Conservation (phyloP, 2,888 invertebrate species). For the Mesodorylaimus sp. region DNA sequence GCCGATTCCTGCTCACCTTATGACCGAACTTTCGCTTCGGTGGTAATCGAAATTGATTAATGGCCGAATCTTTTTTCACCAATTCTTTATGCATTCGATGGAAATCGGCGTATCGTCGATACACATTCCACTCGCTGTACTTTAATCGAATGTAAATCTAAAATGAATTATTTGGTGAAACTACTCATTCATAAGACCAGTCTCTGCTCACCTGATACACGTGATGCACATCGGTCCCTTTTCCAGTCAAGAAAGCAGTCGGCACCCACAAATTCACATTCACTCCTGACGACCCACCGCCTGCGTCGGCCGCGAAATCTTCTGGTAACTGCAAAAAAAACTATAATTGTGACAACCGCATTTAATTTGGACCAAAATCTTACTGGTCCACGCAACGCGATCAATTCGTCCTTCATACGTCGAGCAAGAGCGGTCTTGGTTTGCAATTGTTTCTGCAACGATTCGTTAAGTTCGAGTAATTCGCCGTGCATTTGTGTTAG, state of each 20-base stretch:
- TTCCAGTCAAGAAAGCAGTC: slow-evolving; percentile 57
- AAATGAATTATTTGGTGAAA: slow-evolving; percentile 16
- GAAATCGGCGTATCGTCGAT: slow-evolving; percentile 79
- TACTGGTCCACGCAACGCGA: slow-evolving; percentile 46
- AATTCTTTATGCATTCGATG: slow-evolving; percentile 61
- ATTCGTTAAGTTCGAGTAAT: slow-evolving; percentile 71
- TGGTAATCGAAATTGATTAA: slow-evolving; percentile 69
- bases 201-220: slow-evolving; percentile 55
- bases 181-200: neutral
- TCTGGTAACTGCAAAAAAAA: slow-evolving; percentile 3
- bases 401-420: slow-evolving; percentile 45
- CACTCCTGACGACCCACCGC: neutral
- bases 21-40: slow-evolving; percentile 84
- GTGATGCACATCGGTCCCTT: slow-evolving; percentile 54
- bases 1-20: slow-evolving; percentile 44
- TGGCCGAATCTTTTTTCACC: slow-evolving; percentile 54
- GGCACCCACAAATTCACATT: slow-evolving; percentile 65
- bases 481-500: slow-evolving; percentile 88
- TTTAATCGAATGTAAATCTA: slow-evolving; percentile 60
- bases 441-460: slow-evolving; percentile 52
- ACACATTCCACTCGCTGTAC: slow-evolving; percentile 85
- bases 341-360: slow-evolving; percentile 3
- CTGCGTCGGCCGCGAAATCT: neutral
- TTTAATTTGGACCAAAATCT: slow-evolving; percentile 7
- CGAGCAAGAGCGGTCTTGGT: slow-evolving; percentile 44